These are phyloP conservation scores for Sesamia nonagrioides DNA, from an alignment of 1,140 invertebrate species.

Conservation along the genomic window DNA sequence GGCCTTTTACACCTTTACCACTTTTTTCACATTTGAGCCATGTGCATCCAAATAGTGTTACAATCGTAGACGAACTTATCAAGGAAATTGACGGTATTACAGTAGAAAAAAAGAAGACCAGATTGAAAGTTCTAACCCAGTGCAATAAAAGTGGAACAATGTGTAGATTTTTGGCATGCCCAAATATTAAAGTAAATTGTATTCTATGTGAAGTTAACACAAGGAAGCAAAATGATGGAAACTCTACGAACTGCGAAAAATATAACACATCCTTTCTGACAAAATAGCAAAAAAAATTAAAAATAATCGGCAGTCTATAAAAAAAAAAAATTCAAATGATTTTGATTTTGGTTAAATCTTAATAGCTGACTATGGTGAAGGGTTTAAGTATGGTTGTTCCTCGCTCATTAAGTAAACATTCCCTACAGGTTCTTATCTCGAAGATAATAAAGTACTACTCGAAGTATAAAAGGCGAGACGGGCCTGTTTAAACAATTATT, in stretches of 20 bases:
- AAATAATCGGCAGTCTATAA: background rate
- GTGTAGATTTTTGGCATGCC: conserved; percentile 73
- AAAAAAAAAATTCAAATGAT: background rate
- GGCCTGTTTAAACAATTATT: conserved; percentile 69
- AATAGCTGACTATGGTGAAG: background rate
- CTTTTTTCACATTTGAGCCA: too few relatives aligned
- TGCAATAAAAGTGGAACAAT: conserved; percentile 60
- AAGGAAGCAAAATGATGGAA: conserved; percentile 2
- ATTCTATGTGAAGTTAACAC: conserved; percentile 68
- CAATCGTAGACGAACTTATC: background rate
- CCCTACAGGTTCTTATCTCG: conserved; percentile 76
- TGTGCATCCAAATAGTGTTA: too few relatives aligned
- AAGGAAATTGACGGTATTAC: background rate
- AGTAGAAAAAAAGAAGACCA: background rate
- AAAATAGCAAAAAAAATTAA: background rate
- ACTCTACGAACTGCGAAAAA: conserved; percentile 19
- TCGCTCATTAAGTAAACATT: conserved; percentile 85
- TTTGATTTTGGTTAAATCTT: background rate
- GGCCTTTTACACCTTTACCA: too few relatives aligned
- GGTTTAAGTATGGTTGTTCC: conserved; percentile 55
- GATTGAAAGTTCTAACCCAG: conserved; percentile 66
- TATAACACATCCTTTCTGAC: conserved; percentile 44
- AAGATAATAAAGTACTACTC: conserved; percentile 73
- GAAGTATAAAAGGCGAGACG: conserved; percentile 70
- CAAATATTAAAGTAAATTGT: conserved; percentile 65